Evolutionary conservation across 2,113 vertebrate genomes (phyloP).

Genomic region (Mohoua ochrocephala): DNA sequence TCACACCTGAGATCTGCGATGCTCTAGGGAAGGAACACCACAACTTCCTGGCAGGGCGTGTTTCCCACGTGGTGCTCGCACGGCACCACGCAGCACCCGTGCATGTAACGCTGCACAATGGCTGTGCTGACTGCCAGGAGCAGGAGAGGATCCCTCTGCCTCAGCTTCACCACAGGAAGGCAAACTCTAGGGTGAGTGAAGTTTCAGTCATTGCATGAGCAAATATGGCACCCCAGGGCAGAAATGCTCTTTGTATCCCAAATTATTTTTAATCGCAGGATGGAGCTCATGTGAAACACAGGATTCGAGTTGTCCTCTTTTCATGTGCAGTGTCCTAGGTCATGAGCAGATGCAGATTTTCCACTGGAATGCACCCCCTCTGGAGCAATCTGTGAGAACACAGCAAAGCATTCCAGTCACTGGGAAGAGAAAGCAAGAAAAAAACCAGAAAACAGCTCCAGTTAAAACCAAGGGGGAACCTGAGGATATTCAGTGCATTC

Average conservation of each 20-base stretch:
- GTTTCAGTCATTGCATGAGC: neutral
- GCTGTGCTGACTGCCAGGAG: neutral
- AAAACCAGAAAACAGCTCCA: rapidly evolving
- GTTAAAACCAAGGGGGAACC: neutral
- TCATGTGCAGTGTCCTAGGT: neutral
- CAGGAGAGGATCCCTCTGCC: neutral
- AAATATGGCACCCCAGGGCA: neutral
- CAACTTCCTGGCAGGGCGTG: neutral
- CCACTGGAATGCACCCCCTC: neutral
- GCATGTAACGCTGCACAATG: rapidly evolving
- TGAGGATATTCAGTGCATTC: neutral
- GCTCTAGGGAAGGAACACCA: neutral
- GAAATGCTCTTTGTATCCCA: neutral
- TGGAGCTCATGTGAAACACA: neutral
- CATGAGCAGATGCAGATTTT: neutral
- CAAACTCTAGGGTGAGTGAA: neutral
- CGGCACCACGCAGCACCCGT: neutral
- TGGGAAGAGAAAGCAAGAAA: neutral
- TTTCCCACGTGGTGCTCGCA: rapidly evolving
- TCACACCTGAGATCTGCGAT: neutral
- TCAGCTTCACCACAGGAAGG: neutral
- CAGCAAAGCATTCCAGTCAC: rapidly evolving
- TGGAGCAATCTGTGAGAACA: neutral
- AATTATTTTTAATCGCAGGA: neutral
- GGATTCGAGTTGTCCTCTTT: neutral